Percentiles rank a stretch among this genome's conserved stretches.
These are phyloP conservation scores for Asobara japonica DNA, from an alignment of 1,140 invertebrate species.

Conservation along the genomic window DNA sequence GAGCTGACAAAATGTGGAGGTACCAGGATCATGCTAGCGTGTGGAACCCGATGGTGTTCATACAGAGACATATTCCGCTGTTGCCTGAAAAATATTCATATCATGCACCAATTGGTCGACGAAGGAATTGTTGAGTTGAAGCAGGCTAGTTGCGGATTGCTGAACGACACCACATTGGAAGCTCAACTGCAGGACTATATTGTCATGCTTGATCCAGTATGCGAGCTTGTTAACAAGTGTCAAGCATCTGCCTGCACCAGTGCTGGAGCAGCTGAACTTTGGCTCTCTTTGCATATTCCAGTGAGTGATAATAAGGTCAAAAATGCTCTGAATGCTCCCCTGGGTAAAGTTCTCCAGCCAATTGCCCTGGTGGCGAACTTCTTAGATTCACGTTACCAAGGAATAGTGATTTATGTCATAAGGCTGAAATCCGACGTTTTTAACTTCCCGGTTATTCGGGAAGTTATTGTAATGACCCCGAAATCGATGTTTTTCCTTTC, in stretches of 20 bases:
- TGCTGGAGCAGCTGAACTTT: no score
- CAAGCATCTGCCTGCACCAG: slow-evolving; percentile 16
- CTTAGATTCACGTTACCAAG: slow-evolving; percentile 19
- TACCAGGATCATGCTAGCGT: no score
- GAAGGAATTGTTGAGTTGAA: neutral
- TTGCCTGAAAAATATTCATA: slow-evolving; percentile 20
- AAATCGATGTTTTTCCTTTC: no score
- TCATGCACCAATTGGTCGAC: slow-evolving; percentile 17
- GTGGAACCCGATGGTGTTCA: no score
- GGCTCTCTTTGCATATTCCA: slow-evolving; percentile 11
- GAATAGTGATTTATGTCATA: no score
- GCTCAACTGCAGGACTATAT: slow-evolving; percentile 14
- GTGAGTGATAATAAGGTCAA: neutral
- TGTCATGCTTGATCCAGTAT: slow-evolving; percentile 22
- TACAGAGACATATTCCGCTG: slow-evolving; percentile 15
- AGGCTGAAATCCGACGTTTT: no score
- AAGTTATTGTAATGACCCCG: no score
- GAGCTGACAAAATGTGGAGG: no score
- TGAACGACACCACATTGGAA: slow-evolving; percentile 14
- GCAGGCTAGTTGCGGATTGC: neutral
- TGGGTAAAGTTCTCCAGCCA: slow-evolving; percentile 15
- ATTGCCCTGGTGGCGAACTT: slow-evolving; percentile 28
- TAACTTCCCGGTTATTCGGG: no score
- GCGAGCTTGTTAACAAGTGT: slow-evolving; percentile 26
- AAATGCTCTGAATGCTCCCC: neutral